Percentiles rank a stretch among this genome's conserved stretches.
These are phyloP conservation scores for Teleopsis dalmanni DNA, from an alignment of 1,140 invertebrate genomes.

Conservation along the genomic window DNA sequence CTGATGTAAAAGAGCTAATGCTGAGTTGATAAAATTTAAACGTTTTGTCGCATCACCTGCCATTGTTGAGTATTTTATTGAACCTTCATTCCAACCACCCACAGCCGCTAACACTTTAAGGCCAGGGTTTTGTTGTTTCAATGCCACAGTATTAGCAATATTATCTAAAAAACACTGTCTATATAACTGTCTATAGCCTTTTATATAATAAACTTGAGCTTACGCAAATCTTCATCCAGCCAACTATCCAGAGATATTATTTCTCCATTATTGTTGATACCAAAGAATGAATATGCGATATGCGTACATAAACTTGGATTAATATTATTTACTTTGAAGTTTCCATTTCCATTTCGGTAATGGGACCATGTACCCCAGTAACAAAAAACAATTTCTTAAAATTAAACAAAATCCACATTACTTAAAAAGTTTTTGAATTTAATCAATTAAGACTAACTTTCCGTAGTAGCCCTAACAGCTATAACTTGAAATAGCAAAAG, in stretches of 20 bases:
- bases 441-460: too few species aligned
- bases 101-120: slow-evolving; percentile 63
- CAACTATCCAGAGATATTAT: slow-evolving; percentile 52
- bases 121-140: slow-evolving; percentile 52
- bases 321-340: slow-evolving; percentile 51
- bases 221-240: slow-evolving; percentile 48
- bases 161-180: slow-evolving; percentile 12
- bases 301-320: slow-evolving; percentile 61
- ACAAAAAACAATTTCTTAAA: slow-evolving; percentile 54
- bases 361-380: slow-evolving; percentile 59
- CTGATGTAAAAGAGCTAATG: slow-evolving; percentile 47
- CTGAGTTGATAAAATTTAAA: slow-evolving; percentile 45
- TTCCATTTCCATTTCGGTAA: slow-evolving; percentile 51
- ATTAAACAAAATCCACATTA: slow-evolving; percentile 5
- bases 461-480: too few species aligned
- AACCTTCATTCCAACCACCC: slow-evolving; percentile 68
- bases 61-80: slow-evolving; percentile 54
- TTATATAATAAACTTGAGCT: neutral
- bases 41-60: slow-evolving; percentile 42
- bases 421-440: too few species aligned
- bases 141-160: slow-evolving; percentile 28
- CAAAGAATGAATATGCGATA: slow-evolving; percentile 64
- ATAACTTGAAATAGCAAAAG: too few species aligned
- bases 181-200: neutral
- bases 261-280: slow-evolving; percentile 48